Conservation (phyloP, 2,113 vertebrate species). For the Fregata magnificens region DNA sequence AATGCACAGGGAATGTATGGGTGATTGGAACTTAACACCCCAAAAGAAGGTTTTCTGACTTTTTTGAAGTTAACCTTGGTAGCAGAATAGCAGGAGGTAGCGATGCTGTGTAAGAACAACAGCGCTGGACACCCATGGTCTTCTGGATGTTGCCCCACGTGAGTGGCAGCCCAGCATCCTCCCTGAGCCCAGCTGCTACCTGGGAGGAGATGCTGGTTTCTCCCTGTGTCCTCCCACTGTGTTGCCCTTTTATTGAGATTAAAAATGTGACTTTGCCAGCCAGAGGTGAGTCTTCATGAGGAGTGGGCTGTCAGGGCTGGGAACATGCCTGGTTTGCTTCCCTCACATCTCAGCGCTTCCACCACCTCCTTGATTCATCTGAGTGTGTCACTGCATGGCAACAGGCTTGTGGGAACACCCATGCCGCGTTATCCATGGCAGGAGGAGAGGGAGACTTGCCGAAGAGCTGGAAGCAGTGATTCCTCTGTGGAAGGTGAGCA, state of each 20-base stretch:
- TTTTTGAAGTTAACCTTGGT: not conserved
- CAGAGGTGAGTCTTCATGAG: not conserved
- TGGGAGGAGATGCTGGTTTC: not conserved
- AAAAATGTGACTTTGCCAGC: not conserved
- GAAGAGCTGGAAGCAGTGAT: not conserved
- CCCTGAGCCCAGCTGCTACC: not conserved
- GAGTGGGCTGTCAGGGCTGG: not conserved
- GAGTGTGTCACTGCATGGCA: not conserved
- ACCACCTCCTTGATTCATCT: not conserved
- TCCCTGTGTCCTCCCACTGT: not conserved
- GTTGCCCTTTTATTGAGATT: not conserved
- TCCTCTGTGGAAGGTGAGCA: rapidly evolving
- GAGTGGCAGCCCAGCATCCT: not conserved
- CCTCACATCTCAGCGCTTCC: not conserved
- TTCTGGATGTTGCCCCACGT: not conserved
- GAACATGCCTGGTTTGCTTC: not conserved
- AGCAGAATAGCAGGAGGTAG: not conserved
- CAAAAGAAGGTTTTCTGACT: not conserved
- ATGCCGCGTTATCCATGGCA: rapidly evolving
- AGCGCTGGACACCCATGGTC: rapidly evolving
- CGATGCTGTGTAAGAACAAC: not conserved
- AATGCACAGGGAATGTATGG: not conserved
- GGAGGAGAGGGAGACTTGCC: not conserved
- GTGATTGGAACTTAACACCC: not conserved
- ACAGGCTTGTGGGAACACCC: not conserved